These are phyloP conservation scores for Eulemur rubriventer DNA, from an alignment of 2,797 vertebrate genomes.

Conservation along the genomic window DNA sequence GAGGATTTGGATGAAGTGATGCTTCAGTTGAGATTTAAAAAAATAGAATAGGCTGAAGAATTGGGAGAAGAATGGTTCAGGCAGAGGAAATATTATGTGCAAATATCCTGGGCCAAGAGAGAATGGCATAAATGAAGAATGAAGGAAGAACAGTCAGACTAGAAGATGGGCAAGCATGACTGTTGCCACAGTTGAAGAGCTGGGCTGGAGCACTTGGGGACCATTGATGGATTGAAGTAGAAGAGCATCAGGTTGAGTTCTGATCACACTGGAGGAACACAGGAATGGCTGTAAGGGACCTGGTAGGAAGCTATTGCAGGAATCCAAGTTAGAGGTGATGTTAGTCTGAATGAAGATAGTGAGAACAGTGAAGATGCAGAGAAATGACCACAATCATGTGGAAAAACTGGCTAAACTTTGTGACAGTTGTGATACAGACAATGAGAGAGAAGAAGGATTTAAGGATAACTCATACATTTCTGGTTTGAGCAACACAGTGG, in stretches of 20 bases:
- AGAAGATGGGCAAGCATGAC: too few species aligned
- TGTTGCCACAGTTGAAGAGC: neutral
- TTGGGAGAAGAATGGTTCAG: neutral
- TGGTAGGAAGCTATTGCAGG: neutral
- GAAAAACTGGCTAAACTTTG: neutral
- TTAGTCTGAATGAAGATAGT: neutral
- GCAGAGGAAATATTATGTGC: neutral
- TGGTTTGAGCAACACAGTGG: neutral
- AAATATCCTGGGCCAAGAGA: neutral
- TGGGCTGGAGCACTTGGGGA: neutral
- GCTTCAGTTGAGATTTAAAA: neutral
- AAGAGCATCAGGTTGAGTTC: neutral
- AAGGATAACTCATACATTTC: neutral
- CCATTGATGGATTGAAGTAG: neutral
- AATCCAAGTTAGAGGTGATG: neutral
- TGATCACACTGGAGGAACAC: neutral
- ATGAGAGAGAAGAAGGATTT: neutral
- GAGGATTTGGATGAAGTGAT: neutral
- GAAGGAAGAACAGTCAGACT: neutral
- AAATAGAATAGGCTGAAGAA: neutral
- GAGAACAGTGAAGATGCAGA: neutral
- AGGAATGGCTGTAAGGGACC: neutral
- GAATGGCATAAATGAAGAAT: neutral
- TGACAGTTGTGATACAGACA: neutral
- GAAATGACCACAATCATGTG: neutral